A percentile compares a stretch with the other conserved stretches of the same genome.
phyloP scores from a whole-genome alignment of 1,140 invertebrate species.

The Anoplophora glabripennis region DNA sequence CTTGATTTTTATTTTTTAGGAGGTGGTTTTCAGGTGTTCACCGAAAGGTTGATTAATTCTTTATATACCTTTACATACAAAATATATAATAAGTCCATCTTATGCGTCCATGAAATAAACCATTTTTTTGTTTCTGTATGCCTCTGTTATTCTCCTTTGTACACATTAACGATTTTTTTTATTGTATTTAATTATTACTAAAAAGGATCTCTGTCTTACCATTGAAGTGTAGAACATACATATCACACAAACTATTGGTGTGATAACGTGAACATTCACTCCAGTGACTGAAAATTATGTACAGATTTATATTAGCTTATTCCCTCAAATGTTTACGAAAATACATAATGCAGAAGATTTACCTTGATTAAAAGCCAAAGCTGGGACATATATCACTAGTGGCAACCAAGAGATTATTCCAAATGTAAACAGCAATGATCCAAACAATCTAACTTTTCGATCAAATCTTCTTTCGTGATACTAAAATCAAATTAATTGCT shows the following conservation, averaged over 20 bases:
- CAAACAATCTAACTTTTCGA: slow-evolving; percentile 66
- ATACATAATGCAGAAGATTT: slow-evolving; percentile 20
- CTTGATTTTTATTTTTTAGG: too few relatives aligned
- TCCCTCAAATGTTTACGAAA: slow-evolving; percentile 11
- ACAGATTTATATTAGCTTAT: not conserved
- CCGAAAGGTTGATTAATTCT: too few relatives aligned
- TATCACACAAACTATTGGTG: slow-evolving; percentile 79
- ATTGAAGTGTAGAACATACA: slow-evolving; percentile 92
- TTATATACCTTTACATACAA: too few relatives aligned
- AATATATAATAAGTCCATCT: too few relatives aligned
- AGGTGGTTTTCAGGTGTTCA: too few relatives aligned
- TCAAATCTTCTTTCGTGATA: slow-evolving; percentile 78
- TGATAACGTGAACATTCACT: slow-evolving; percentile 77
- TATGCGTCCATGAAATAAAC: too few relatives aligned
- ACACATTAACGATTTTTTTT: too few relatives aligned
- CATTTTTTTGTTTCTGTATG: too few relatives aligned
- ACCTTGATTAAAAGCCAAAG: slow-evolving; percentile 76
- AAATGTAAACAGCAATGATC: slow-evolving; percentile 70
- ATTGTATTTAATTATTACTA: too few relatives aligned
- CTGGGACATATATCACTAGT: slow-evolving; percentile 70
- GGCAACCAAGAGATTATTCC: slow-evolving; percentile 68
- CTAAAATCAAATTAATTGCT: slow-evolving; percentile 53
- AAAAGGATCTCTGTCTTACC: slow-evolving; percentile 54
- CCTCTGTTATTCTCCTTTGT: too few relatives aligned
- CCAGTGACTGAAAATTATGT: slow-evolving; percentile 69